These are phyloP conservation scores for Hypotaenidia philippensis DNA, from an alignment of 2,797 vertebrate species.

Conservation along the genomic window DNA sequence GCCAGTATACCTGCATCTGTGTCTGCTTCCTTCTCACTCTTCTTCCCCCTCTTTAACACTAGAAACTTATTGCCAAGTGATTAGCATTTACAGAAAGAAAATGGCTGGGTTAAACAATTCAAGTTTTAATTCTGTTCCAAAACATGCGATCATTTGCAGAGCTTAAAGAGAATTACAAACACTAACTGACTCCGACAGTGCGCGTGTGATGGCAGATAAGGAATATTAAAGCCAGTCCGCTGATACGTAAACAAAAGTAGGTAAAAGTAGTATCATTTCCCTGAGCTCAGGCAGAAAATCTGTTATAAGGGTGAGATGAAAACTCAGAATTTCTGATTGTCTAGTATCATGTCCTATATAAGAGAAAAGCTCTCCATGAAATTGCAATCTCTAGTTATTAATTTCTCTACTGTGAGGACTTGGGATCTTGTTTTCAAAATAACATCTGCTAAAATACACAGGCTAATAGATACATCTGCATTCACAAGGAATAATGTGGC, in stretches of 20 bases:
- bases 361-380: slow-evolving; percentile 9
- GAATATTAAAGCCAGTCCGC: slow-evolving; percentile 49
- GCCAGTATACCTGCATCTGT: neutral
- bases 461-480: slow-evolving; percentile 71
- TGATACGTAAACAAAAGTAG: slow-evolving; percentile 43
- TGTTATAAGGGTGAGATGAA: neutral
- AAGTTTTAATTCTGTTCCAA: slow-evolving; percentile 52
- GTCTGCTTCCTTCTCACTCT: neutral
- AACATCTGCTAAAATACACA: slow-evolving; percentile 65
- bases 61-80: neutral
- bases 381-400: slow-evolving; percentile 28
- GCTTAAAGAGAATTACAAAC: slow-evolving; percentile 55
- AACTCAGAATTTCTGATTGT: neutral
- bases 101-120: slow-evolving; percentile 21
- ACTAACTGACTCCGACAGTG: slow-evolving; percentile 47
- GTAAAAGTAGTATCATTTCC: slow-evolving; percentile 37
- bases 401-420: slow-evolving; percentile 35
- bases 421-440: slow-evolving; percentile 62
- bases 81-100: slow-evolving; percentile 16
- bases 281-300: neutral
- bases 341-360: neutral
- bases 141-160: slow-evolving; percentile 30
- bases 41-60: neutral
- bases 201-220: neutral
- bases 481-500: slow-evolving; percentile 48